These are phyloP conservation scores for Varanus salvator DNA, from an alignment of 2,113 vertebrate species.

Conservation along the genomic window DNA sequence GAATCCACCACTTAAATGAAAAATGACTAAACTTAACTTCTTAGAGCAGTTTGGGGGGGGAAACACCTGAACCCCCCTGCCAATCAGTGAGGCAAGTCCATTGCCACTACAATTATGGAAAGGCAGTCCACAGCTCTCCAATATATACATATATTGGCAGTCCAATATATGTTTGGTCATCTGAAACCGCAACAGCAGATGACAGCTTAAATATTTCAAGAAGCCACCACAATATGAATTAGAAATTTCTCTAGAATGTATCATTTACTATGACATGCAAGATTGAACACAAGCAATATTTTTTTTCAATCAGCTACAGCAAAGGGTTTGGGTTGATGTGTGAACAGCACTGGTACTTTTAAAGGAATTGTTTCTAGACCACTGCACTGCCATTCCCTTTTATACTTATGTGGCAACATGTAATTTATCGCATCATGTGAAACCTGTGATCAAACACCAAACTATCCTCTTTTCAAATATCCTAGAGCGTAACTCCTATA, in stretches of 20 bases:
- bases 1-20: background rate
- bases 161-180: conserved; percentile 30
- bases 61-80: conserved; percentile 48
- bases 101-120: conserved; percentile 39
- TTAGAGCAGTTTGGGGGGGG: conserved; percentile 52
- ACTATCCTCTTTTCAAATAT: conserved; percentile 34
- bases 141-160: background rate
- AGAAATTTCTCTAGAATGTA: background rate
- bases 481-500: conserved; percentile 9
- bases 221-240: conserved; percentile 22
- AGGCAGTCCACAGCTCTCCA: conserved; percentile 35
- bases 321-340: background rate
- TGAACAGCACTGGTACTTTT: background rate
- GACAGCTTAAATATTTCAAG: conserved; percentile 33
- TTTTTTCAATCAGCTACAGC: conserved; percentile 3
- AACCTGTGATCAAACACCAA: conserved; percentile 24
- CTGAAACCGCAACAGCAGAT: conserved; percentile 29
- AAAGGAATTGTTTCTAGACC: conserved; percentile 11
- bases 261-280: background rate
- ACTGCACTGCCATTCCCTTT: conserved; percentile 9
- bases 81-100: conserved; percentile 53
- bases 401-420: conserved; percentile 11
- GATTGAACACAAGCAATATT: background rate
- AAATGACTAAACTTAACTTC: conserved; percentile 47
- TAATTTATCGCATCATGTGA: background rate